Evolutionary conservation across 2,888 invertebrate species (phyloP).

Genomic region (Volucella bombylans): DNA sequence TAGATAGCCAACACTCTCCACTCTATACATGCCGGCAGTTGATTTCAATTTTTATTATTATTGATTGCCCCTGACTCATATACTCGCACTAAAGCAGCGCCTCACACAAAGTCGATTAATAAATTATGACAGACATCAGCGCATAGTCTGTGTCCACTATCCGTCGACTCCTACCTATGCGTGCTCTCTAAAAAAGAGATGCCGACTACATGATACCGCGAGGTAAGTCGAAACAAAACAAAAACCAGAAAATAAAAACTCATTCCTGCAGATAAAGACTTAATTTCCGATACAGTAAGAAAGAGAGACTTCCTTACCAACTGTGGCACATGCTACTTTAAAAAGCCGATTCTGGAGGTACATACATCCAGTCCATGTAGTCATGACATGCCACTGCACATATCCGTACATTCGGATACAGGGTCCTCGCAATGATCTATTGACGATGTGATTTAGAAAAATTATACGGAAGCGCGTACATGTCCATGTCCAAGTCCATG

Average conservation of each 20-base stretch:
- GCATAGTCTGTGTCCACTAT: conserved; percentile 43
- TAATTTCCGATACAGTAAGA: conserved; percentile 63
- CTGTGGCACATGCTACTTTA: conserved; percentile 20
- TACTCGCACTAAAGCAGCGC: conserved; percentile 31
- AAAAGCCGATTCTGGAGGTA: neutral
- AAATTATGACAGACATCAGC: conserved; percentile 71
- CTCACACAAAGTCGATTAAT: conserved; percentile 64
- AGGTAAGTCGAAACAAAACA: conserved; percentile 22
- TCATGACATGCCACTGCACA: conserved; percentile 50
- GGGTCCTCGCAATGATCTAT: conserved; percentile 66
- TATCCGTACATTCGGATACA: neutral
- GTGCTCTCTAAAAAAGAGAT: conserved; percentile 59
- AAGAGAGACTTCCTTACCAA: neutral
- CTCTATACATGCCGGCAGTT: neutral
- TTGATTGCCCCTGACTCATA: conserved; percentile 66
- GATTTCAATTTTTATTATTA: conserved; percentile 64
- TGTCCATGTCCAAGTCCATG: conserved; percentile 63
- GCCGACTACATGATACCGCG: conserved; percentile 67
- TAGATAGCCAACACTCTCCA: conserved; percentile 51
- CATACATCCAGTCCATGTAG: neutral
- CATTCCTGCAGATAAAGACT: conserved; percentile 66
- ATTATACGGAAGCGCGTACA: conserved; percentile 74
- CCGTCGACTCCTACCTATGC: conserved; percentile 50
- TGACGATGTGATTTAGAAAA: conserved; percentile 72
- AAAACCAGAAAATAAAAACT: conserved; percentile 16